A percentile compares a stretch with the other conserved stretches of the same genome.
Conservation (phyloP, 2,888 invertebrate genomes). For the Dascillus cervinus region DNA sequence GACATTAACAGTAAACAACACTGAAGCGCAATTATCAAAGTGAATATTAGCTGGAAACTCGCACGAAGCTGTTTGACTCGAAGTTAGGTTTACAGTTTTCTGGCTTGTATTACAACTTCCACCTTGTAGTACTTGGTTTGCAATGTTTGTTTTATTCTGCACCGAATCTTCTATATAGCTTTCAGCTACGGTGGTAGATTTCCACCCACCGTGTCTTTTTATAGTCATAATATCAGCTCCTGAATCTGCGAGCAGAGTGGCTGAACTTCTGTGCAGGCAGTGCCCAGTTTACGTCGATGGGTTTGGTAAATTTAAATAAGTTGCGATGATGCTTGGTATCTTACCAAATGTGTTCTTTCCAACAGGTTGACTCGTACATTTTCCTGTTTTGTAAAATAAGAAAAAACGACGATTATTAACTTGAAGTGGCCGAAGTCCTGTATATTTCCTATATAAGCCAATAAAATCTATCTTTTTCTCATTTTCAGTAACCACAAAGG, state of each 20-base stretch:
- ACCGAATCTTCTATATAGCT: constrained; percentile 3
- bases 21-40: too few species aligned
- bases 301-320: constrained; percentile 5
- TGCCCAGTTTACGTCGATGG: constrained; percentile 2
- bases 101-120: too few species aligned
- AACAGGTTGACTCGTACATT: constrained; percentile 1
- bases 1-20: too few species aligned
- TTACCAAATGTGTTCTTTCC: constrained; percentile 5
- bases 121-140: too few species aligned
- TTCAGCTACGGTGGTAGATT: constrained; percentile 2
- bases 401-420: constrained; percentile 2
- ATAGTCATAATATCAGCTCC: constrained; percentile 1
- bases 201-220: constrained; percentile 4
- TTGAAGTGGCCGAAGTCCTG: background rate
- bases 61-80: too few species aligned
- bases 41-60: too few species aligned
- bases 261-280: constrained; percentile 1
- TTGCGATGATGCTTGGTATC: constrained; percentile 2
- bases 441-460: constrained; percentile 1
- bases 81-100: too few species aligned
- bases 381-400: constrained; percentile 4
- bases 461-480: background rate
- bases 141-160: too few species aligned
- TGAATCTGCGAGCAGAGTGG: constrained; percentile 1
- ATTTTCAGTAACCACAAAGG: constrained; percentile 1